phyloP scores from a whole-genome alignment of 2,113 vertebrate genomes.

The Ammodramus savannarum region DNA sequence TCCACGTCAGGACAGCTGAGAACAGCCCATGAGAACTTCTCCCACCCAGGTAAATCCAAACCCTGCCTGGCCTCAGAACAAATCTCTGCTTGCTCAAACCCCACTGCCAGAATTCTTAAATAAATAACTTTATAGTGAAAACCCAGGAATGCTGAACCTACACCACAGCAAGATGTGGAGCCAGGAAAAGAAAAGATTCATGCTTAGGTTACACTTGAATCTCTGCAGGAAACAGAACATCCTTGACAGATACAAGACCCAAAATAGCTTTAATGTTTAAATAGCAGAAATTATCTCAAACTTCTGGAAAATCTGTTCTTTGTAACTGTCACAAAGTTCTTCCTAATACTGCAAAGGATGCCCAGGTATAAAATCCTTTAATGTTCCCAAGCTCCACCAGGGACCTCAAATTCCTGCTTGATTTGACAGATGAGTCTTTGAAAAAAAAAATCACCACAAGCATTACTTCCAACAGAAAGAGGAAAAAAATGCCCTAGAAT shows the following conservation, averaged over 20 bases:
- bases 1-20: neutral
- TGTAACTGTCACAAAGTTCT: neutral
- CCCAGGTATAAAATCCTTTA: neutral
- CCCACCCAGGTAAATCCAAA: neutral
- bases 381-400: neutral
- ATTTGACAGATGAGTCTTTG: neutral
- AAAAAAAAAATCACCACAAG: neutral
- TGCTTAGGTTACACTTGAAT: neutral
- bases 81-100: neutral
- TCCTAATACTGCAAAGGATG: neutral
- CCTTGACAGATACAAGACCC: neutral
- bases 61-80: neutral
- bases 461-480: neutral
- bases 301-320: neutral
- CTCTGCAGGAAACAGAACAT: neutral
- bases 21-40: neutral
- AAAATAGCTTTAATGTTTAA: constrained; percentile 5
- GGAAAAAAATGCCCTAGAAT: neutral
- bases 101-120: neutral
- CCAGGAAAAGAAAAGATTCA: neutral
- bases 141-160: neutral
- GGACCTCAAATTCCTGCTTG: neutral
- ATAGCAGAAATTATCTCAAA: neutral
- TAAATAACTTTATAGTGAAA: neutral
- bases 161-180: neutral